These are phyloP conservation scores for Phorcus lineatus DNA, from an alignment of 2,888 invertebrate genomes.

Conservation along the genomic window DNA sequence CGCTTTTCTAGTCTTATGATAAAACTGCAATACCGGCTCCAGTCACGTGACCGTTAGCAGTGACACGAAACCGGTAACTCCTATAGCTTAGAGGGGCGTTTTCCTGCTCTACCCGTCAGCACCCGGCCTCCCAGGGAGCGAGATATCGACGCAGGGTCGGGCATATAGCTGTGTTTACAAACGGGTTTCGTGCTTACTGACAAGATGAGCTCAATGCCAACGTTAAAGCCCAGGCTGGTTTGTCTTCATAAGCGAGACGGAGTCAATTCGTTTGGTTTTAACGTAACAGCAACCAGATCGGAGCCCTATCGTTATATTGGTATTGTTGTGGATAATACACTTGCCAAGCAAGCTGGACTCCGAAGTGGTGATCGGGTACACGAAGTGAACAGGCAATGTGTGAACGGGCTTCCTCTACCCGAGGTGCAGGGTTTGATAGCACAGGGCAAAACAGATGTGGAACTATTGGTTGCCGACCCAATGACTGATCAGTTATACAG, in stretches of 20 bases:
- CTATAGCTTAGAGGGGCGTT: background rate
- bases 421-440: background rate
- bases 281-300: background rate
- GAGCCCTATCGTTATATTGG: background rate
- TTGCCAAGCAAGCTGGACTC: background rate
- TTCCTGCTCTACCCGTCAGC: background rate
- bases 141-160: background rate
- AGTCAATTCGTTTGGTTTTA: background rate
- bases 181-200: background rate
- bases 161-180: background rate
- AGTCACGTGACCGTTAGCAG: conserved; percentile 7
- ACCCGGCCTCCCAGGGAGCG: background rate
- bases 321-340: background rate
- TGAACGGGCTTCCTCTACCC: background rate
- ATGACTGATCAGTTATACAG: conserved; percentile 13
- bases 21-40: background rate
- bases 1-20: conserved; percentile 7
- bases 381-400: background rate
- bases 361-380: conserved; percentile 5
- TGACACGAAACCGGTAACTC: background rate
- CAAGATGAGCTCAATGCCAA: background rate
- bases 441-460: background rate
- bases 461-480: conserved; percentile 2
- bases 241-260: background rate
- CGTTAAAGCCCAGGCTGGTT: conserved; percentile 4